Percentiles rank a stretch among this genome's conserved stretches.
These are phyloP conservation scores for Pseudococcus longispinus DNA, from an alignment of 2,888 invertebrate genomes.

Conservation along the genomic window DNA sequence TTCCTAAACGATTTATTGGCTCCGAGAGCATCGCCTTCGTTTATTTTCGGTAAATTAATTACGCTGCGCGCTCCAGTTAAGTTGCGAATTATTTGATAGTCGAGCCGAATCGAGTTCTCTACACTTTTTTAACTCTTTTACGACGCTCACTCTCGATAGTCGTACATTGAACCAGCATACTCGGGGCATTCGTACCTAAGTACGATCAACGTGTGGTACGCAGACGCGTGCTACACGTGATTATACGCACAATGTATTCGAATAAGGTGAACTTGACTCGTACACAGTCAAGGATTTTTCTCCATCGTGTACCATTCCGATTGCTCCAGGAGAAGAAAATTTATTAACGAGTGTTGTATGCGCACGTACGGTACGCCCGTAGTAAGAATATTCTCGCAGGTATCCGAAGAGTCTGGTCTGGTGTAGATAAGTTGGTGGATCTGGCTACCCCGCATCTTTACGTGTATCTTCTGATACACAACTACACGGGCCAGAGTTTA, in stretches of 20 bases:
- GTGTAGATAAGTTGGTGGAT: neutral
- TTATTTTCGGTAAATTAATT: neutral
- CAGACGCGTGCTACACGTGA: neutral
- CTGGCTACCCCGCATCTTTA: neutral
- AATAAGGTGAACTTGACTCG: neutral
- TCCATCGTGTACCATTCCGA: neutral
- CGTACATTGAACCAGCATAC: neutral
- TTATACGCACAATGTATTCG: neutral
- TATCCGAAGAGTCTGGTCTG: neutral
- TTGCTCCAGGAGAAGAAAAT: conserved; percentile 19
- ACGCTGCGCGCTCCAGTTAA: neutral
- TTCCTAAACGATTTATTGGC: neutral
- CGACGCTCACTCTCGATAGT: neutral
- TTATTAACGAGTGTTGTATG: conserved; percentile 17
- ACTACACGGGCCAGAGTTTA: neutral
- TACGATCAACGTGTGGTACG: neutral
- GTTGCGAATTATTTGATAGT: neutral
- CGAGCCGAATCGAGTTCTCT: neutral
- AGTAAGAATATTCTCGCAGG: neutral
- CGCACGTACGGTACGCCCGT: neutral
- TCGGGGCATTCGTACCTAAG: too few relatives aligned
- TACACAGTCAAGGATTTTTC: conserved; percentile 26
- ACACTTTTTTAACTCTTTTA: neutral
- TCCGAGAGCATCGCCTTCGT: neutral
- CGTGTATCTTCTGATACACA: neutral